phyloP scores from a whole-genome alignment of 2,797 vertebrate species.

The Natrix natrix region DNA sequence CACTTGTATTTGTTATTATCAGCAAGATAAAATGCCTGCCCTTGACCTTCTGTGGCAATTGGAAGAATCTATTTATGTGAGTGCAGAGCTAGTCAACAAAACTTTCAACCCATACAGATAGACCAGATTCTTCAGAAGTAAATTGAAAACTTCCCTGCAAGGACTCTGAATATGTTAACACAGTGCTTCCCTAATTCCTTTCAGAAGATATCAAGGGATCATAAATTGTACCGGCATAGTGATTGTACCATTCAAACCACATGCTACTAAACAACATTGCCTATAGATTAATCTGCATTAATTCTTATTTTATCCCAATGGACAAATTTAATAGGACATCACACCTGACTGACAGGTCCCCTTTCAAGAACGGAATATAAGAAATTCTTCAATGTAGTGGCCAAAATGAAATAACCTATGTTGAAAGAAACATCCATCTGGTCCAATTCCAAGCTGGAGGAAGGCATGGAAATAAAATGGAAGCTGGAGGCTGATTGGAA shows the following conservation, averaged over 20 bases:
- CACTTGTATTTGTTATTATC: constrained; percentile 11
- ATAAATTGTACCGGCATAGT: background rate
- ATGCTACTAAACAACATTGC: background rate
- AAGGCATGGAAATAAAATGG: too few species aligned
- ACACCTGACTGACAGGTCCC: background rate
- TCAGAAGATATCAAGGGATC: background rate
- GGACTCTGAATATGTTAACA: background rate
- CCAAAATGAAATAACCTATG: background rate
- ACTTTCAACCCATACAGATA: background rate
- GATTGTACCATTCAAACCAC: background rate
- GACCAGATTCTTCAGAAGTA: background rate
- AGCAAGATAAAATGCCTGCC: background rate
- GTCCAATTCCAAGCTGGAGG: too few species aligned
- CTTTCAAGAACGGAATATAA: background rate
- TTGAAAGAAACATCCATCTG: too few species aligned
- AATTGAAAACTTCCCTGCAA: background rate
- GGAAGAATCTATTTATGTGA: constrained; percentile 5
- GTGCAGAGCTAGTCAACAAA: background rate
- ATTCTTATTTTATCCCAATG: background rate
- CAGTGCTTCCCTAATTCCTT: background rate
- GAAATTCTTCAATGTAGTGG: background rate
- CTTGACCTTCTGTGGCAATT: constrained; percentile 25
- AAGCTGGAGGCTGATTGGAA: too few species aligned
- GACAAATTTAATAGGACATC: background rate
- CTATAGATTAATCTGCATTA: background rate